A percentile compares a stretch with the other conserved stretches of the same genome.
Conservation (phyloP, 2,888 invertebrate genomes). For the Caenorhabditis angaria region DNA sequence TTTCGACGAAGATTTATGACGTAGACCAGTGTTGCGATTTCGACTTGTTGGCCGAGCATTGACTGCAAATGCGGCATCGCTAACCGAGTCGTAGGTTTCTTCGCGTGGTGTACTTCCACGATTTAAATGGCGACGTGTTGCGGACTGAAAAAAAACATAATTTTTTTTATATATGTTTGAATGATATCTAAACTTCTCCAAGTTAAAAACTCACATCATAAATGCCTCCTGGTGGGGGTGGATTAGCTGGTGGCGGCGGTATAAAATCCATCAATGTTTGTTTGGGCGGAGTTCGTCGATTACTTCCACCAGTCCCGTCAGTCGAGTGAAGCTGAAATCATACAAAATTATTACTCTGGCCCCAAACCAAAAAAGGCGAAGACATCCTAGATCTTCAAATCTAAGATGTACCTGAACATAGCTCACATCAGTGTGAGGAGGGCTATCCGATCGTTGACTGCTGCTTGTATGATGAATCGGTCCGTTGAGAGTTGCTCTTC, state of each 20-base stretch:
- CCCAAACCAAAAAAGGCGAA: background rate
- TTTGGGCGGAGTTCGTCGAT: conserved; percentile 54
- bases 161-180: background rate
- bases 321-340: conserved; percentile 58
- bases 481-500: conserved; percentile 38
- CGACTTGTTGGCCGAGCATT: conserved; percentile 52
- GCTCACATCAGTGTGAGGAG: conserved; percentile 67
- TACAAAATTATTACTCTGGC: background rate
- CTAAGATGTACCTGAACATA: conserved; percentile 61
- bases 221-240: conserved; percentile 50
- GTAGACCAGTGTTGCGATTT: conserved; percentile 48
- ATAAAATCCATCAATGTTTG: conserved; percentile 64
- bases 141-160: conserved; percentile 20
- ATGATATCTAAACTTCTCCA: background rate
- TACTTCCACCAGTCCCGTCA: conserved; percentile 62
- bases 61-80: conserved; percentile 37
- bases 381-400: conserved; percentile 13
- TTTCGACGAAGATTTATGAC: background rate
- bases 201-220: conserved; percentile 43
- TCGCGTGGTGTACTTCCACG: conserved; percentile 46
- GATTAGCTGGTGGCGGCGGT: conserved; percentile 63
- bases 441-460: conserved; percentile 60
- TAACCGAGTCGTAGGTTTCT: conserved; percentile 51
- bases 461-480: conserved; percentile 28
- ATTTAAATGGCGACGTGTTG: conserved; percentile 29